A percentile compares a stretch with the other conserved stretches of the same genome.
Conservation (phyloP, 2,888 invertebrate species). For the Agonopterix arenella region DNA sequence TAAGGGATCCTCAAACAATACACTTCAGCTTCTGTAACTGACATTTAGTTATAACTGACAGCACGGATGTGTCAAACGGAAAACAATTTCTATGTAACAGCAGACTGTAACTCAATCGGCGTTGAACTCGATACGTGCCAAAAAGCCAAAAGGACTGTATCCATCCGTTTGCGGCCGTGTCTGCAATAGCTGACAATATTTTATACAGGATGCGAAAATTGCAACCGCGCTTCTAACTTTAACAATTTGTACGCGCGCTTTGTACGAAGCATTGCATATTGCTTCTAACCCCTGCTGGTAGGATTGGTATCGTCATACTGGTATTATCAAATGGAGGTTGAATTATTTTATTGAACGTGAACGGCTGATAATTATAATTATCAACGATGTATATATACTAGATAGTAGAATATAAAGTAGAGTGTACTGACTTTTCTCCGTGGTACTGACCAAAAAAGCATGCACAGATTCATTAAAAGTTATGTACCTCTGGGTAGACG, state of each 20-base stretch:
- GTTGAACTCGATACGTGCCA: constrained; percentile 39
- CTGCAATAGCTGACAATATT: constrained; percentile 55
- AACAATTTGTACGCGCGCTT: constrained; percentile 57
- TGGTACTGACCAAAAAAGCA: no score
- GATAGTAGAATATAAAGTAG: no score
- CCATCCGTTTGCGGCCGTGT: constrained; percentile 34
- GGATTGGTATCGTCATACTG: background rate
- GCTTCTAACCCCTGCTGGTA: constrained; percentile 15
- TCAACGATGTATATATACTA: no score
- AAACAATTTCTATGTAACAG: constrained; percentile 11
- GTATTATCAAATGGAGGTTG: no score
- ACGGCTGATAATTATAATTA: no score
- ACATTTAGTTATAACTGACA: constrained; percentile 9
- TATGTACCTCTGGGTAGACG: no score
- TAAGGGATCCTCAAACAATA: background rate
- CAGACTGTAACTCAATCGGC: constrained; percentile 23
- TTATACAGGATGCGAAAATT: constrained; percentile 62
- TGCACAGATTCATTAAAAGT: no score
- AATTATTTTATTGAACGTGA: no score
- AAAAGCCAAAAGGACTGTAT: constrained; percentile 48
- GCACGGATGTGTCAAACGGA: constrained; percentile 13
- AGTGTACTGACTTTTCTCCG: no score
- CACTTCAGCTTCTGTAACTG: background rate
- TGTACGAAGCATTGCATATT: constrained; percentile 40
- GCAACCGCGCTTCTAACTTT: constrained; percentile 61